Conservation (phyloP, 1,140 invertebrate species). For the Pogonomyrmex californicus region DNA sequence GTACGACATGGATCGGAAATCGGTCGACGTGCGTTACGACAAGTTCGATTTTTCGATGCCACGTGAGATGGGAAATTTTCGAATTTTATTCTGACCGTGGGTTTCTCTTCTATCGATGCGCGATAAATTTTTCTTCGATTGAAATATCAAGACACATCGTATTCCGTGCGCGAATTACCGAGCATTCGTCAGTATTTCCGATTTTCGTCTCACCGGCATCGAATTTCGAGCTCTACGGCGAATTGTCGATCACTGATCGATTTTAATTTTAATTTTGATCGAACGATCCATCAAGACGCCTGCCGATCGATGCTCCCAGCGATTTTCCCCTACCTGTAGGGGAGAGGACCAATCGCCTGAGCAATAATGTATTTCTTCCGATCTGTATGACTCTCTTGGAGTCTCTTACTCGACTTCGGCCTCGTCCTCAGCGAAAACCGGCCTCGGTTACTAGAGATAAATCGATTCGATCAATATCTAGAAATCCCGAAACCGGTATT, state of each 20-base stretch:
- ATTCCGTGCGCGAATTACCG: not conserved
- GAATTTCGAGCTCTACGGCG: not conserved
- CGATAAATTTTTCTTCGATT: not conserved
- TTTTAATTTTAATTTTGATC: not conserved
- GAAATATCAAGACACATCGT: not conserved
- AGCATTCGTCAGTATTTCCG: not conserved
- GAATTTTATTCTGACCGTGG: not conserved
- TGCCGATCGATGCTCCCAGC: slow-evolving; percentile 54
- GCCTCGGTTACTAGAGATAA: not conserved
- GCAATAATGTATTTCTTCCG: slow-evolving; percentile 47
- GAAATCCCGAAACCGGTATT: not conserved
- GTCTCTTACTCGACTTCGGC: slow-evolving; percentile 3
- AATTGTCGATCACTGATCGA: not conserved
- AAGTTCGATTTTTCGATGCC: not conserved
- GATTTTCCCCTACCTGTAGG: not conserved
- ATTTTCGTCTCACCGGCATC: not conserved
- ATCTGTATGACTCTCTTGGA: slow-evolving; percentile 1
- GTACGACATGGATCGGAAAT: not conserved
- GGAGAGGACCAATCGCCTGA: slow-evolving; percentile 32
- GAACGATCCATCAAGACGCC: slow-evolving; percentile 20
- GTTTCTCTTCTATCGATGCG: not conserved
- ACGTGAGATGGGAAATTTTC: not conserved
- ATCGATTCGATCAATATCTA: not conserved
- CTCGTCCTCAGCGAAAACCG: slow-evolving; percentile 9
- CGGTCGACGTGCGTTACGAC: not conserved